Evolutionary conservation across 2,888 invertebrate genomes (phyloP), one percentile per base, ranked within the genome.

Genomic region (Amphimallon solstitiale): DNA sequence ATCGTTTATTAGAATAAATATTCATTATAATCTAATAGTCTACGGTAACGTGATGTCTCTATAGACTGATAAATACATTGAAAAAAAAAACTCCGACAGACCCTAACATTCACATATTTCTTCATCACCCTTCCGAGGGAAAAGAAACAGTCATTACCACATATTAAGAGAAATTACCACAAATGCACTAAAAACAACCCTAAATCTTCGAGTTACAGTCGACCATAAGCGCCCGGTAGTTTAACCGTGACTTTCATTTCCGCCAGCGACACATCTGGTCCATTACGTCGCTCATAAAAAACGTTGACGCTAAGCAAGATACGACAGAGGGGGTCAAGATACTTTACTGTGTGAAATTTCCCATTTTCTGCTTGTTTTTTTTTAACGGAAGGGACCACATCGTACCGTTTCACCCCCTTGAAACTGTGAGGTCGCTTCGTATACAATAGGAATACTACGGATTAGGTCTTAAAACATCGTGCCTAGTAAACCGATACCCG

Each of bases 161-260:
- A 79, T 77, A 81, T 81, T 80, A 80, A 78, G 77, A 76, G 73
- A 74, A 76, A 77, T 77, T 78, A 79, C 80, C 80, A 76, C 80
- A 80, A 80, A 80, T 78, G 76, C 70, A 78, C 75, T 70, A 59
- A 70, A 70, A 74, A 73, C 71, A 72, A 68, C 68, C 69, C 69
- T 76, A 76, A 76, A 76, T 76, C 75, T 75, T 56, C 75, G 38
- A 48, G 54, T 29, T 17, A 21, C 54, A 29, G 38, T 15, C 43
- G 65, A 21, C 46, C 66, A 65, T 48, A 52, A 19, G 35, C 38
- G 59, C 29, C 63, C 34, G 35, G 62, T 62, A 23, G 62, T 29
- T 49, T 43, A 1, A 23, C 23, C 7, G 21, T 1, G 10, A n/a
- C 37, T 12, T 14, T 37, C 19, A 10, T n/a, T 15, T 48, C 34